Evolutionary conservation across 2,797 vertebrate species (phyloP).

Genomic region (Typhlichthys subterraneus): DNA sequence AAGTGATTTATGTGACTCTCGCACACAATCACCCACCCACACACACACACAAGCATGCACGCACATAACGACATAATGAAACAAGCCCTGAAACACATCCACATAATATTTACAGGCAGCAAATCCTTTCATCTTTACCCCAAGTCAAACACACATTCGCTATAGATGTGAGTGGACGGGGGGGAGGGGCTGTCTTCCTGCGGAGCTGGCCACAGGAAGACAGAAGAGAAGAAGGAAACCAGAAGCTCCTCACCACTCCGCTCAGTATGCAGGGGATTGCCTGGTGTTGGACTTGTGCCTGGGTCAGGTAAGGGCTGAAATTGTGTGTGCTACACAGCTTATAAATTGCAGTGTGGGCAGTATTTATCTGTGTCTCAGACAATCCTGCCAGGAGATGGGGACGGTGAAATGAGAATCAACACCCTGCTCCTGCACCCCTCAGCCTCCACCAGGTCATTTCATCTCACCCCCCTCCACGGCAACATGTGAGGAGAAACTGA

Average conservation of each 20-base stretch:
- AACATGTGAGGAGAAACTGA: constrained; percentile 63
- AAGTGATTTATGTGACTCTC: not conserved
- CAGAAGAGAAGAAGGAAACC: constrained; percentile 17
- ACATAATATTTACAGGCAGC: constrained; percentile 7
- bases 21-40: not conserved
- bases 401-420: constrained; percentile 74
- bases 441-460: constrained; percentile 63
- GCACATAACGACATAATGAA: not conserved
- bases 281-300: constrained; percentile 60
- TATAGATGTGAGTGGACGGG: not conserved
- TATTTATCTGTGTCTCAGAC: constrained; percentile 76
- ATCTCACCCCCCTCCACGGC: constrained; percentile 43
- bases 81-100: constrained; percentile 2
- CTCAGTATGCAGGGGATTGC: constrained; percentile 64
- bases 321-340: constrained; percentile 68
- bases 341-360: constrained; percentile 72
- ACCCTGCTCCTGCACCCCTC: constrained; percentile 62
- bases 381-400: constrained; percentile 69
- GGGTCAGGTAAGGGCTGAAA: constrained; percentile 70
- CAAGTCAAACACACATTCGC: constrained; percentile 4
- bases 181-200: constrained; percentile 1
- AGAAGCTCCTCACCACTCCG: constrained; percentile 35
- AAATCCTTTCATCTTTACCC: not conserved
- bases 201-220: constrained; percentile 24
- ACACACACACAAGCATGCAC: not conserved